phyloP scores from a whole-genome alignment of 64 coral and sea anemone species.

The Dendrophyllia cribrosa region DNA sequence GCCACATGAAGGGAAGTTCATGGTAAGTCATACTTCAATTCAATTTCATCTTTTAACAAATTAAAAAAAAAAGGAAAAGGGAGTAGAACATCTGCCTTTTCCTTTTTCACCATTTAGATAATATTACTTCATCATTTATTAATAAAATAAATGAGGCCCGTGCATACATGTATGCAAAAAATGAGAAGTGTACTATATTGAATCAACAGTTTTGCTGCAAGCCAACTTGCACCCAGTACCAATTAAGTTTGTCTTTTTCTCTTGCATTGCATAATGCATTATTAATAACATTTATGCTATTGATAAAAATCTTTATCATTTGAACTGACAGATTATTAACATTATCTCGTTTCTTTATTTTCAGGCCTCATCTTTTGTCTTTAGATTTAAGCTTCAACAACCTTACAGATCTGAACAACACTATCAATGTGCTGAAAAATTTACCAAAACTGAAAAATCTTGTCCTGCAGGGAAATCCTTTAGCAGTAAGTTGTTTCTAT shows the following conservation, averaged over 20 bases:
- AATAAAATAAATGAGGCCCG: no score
- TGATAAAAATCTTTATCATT: no score
- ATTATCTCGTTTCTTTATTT: not conserved
- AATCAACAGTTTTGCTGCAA: no score
- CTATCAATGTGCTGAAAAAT: conserved; percentile 82
- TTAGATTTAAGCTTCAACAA: conserved; percentile 98
- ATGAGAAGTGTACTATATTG: no score
- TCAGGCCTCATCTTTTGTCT: conserved; percentile 80
- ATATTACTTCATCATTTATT: not conserved
- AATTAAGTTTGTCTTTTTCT: no score
- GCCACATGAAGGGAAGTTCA: conserved; percentile 74
- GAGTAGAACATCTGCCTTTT: no score
- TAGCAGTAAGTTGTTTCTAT: conserved; percentile 66
- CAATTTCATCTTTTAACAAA: not conserved
- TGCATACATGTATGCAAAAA: no score
- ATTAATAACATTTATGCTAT: no score
- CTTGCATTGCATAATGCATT: no score
- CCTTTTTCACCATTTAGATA: no score
- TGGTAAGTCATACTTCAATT: conserved; percentile 68
- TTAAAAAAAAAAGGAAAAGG: no score
- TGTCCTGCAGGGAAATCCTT: conserved; percentile 91
- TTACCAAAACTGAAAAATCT: conserved; percentile 88
- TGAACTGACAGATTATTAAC: not conserved
- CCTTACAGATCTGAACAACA: conserved; percentile 67
- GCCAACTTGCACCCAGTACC: no score